Evolutionary conservation across 2,888 invertebrate species (phyloP), one percentile per base, ranked within the genome.

Genomic region (Mechanitis messenoides): DNA sequence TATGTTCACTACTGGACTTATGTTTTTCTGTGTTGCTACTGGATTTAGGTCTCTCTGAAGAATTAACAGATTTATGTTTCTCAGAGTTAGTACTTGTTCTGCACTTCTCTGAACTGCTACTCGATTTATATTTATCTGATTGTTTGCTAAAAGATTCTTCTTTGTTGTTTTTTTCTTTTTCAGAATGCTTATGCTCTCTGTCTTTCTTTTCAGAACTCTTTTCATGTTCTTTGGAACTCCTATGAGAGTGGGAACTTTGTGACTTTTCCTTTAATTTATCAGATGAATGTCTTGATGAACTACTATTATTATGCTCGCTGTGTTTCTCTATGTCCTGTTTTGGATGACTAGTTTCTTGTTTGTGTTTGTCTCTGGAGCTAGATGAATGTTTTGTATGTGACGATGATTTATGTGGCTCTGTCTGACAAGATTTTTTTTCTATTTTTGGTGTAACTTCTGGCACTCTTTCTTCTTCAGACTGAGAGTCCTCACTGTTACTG

Each of bases 241-340:
- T 83, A 56, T 80, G 74, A 73, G 76, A 80, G 35, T 80, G 72
- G 33, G 81, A 80, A 71, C 70, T 79, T 45, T 76, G 72, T 62
- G 76, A 75, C 71, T 78, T 82, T 58, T 84, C 80, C 69, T 77
- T 79, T 47, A 76, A 71, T 70, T 78, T 78, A 33, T 82, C 81
- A 33, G 76, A 72, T 45, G 75, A 72, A 65, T 72, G 73, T 66
- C 67, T 79, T 35, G n/a, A 78, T 53, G 79, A 75, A 65, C 69
- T 35, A 35, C 35, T 74, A 56, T 61, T 45, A 74, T 71, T 66
- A 67, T 74, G 72, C 66, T 71, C 76, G 55, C 76, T 70, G 64
- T 77, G 73, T 64, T 66, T 74, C 65, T 77, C 81, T 60, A 77
- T 76, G 68, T 72, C 71, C 31, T 79, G 76, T 65, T 66, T 61